A percentile compares a stretch with the other conserved stretches of the same genome.
Conservation (phyloP, 2,113 vertebrate species). For the Melozone crissalis region DNA sequence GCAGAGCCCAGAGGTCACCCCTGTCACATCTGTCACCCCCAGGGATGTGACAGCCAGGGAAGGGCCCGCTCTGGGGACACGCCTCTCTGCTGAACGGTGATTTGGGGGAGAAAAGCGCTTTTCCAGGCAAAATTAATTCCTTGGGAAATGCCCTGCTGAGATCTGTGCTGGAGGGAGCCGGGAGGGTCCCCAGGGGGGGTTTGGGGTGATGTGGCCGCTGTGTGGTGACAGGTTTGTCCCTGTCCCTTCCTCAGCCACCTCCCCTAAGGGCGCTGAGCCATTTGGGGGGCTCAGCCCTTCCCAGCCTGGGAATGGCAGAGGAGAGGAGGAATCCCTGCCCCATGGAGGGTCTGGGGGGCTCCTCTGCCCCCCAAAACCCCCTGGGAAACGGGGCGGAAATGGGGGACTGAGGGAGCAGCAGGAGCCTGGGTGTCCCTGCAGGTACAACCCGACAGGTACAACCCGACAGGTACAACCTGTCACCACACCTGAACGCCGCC, state of each 20-base stretch:
- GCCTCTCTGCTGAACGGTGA: accelerated
- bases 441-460: no score
- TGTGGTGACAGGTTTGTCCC: no score
- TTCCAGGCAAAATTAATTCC: accelerated
- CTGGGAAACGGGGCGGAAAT: accelerated
- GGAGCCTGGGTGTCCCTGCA: neutral
- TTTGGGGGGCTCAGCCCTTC: no score
- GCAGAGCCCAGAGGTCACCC: neutral
- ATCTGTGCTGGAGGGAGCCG: no score
- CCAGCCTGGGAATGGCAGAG: no score
- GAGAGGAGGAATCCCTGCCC: neutral
- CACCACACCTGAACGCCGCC: neutral
- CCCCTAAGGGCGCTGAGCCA: neutral
- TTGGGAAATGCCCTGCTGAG: neutral
- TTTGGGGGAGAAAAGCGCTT: accelerated
- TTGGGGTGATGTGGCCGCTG: neutral
- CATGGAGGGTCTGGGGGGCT: accelerated
- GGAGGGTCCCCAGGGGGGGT: accelerated
- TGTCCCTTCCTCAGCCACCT: neutral
- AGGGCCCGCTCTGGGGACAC: accelerated
- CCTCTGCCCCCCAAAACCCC: neutral
- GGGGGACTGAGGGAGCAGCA: neutral
- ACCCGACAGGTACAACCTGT: no score
- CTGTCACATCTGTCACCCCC: no score
- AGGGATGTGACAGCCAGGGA: accelerated